Conservation (phyloP, 2,113 vertebrate genomes). For the Dicrurus megarhynchus region DNA sequence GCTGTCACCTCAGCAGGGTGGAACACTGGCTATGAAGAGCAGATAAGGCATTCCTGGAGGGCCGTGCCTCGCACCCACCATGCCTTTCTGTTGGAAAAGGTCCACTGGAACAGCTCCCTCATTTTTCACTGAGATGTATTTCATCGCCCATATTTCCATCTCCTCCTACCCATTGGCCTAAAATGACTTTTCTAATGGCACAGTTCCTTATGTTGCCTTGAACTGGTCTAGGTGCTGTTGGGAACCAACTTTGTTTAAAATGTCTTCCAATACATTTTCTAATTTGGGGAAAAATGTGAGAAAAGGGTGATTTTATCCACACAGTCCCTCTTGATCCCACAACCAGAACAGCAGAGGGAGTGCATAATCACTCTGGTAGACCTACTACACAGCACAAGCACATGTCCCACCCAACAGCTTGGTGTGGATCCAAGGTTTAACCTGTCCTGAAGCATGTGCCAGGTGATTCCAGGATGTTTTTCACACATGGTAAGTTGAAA, state of each 20-base stretch:
- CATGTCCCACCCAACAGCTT: accelerated
- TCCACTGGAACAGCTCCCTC: not conserved
- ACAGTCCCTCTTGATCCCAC: not conserved
- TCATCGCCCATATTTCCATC: not conserved
- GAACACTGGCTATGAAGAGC: not conserved
- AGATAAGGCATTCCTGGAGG: not conserved
- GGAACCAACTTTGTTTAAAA: not conserved
- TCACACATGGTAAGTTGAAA: not conserved
- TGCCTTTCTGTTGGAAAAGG: not conserved
- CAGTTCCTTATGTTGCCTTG: not conserved
- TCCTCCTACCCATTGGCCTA: not conserved
- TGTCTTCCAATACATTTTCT: not conserved
- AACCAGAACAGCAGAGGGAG: not conserved
- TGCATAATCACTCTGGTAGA: not conserved
- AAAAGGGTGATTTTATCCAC: not conserved
- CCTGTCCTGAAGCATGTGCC: not conserved
- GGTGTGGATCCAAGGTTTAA: not conserved
- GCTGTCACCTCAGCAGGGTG: not conserved
- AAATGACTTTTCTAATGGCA: not conserved
- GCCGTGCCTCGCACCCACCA: accelerated
- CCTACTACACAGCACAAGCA: not conserved
- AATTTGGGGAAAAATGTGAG: accelerated
- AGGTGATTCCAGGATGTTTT: not conserved
- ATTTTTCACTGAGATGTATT: not conserved
- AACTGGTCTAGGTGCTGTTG: not conserved